Evolutionary conservation across 2,113 vertebrate species (phyloP), one percentile per base, ranked within the genome.

Genomic region (Coptodon bakossiorum): DNA sequence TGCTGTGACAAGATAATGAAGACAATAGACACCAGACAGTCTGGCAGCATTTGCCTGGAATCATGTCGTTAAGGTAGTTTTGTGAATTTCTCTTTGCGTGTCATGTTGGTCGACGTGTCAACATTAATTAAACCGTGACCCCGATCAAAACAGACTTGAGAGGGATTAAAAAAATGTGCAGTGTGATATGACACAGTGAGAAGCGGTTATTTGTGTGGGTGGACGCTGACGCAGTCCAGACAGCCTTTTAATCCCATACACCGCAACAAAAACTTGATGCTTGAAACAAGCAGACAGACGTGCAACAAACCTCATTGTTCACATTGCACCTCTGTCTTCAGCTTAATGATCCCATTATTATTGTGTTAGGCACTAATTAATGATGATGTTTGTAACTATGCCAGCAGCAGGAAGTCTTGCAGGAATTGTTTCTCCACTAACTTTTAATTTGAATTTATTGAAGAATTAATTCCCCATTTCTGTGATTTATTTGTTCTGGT

Each of bases 1-100:
- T 92, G 91, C 48, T 34, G n/a, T 89, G 90, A 86, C 91, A 90
- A 87, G 93, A 95, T 90, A 95, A 93, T 92, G 82, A 92, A 87
- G 85, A 93, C 88, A 92, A 86, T 90, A 86, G 86, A 78, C 54
- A 66, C 3, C 56, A 88, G 91, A 89, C 87, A 63, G 71, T 59
- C 59, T 13, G 63, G n/a, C 88, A 45, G 71, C 7, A 43, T 87
- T 78, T 59, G 56, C 89, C 73, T 85, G 81, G 52, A 52, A 85
- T 85, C 13, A 6, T 81, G 71, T 80, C 16, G 14, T 85, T 85
- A 48, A 88, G 80, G 57, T 61, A 50, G 59, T 31, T 80, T 48
- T 50, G 14, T 66, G 38, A n/a, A 12, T 78, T 63, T 73, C 52
- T 79, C 8, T 82, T 50, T 78, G 63, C 12, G 59, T 19, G 52